These are phyloP conservation scores for Drosophila infuscata DNA, from an alignment of 2,888 invertebrate species.

Conservation along the genomic window DNA sequence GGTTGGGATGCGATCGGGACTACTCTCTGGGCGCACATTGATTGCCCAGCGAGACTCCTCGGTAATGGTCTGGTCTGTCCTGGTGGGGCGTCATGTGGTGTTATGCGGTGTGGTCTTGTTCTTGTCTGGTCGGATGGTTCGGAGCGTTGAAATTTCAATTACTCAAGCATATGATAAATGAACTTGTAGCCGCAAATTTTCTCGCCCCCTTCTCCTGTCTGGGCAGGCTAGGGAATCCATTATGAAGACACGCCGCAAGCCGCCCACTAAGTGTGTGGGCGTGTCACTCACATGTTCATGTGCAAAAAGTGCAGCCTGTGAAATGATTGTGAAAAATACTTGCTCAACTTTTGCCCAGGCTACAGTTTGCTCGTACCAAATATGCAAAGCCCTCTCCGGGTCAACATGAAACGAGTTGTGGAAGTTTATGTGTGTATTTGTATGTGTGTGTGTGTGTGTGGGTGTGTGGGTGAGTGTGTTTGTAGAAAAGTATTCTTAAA, in stretches of 20 bases:
- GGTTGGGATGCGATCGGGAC: conserved; percentile 44
- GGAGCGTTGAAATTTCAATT: conserved; percentile 76
- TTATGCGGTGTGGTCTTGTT: conserved; percentile 14
- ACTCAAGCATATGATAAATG: conserved; percentile 79
- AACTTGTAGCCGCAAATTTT: conserved; percentile 79
- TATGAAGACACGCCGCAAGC: conserved; percentile 72
- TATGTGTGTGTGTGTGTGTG: background rate
- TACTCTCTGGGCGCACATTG: conserved; percentile 45
- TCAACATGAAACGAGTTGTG: conserved; percentile 19
- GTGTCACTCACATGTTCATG: conserved; percentile 53
- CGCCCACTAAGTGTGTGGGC: conserved; percentile 76
- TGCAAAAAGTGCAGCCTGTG: conserved; percentile 54
- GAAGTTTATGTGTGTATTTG: background rate
- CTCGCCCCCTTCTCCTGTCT: conserved; percentile 66
- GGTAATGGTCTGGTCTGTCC: conserved; percentile 6
- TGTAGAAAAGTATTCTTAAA: conserved; percentile 50
- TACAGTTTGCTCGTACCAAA: conserved; percentile 42
- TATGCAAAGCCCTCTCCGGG: conserved; percentile 51
- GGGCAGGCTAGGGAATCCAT: conserved; percentile 59
- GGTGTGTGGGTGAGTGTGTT: background rate
- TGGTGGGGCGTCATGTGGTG: conserved; percentile 2
- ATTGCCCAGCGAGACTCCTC: conserved; percentile 44
- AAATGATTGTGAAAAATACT: conserved; percentile 60
- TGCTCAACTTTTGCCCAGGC: conserved; percentile 46
- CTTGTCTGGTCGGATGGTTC: conserved; percentile 43